phyloP scores from a whole-genome alignment of 1,140 invertebrate genomes.

The Cyclina sinensis region DNA sequence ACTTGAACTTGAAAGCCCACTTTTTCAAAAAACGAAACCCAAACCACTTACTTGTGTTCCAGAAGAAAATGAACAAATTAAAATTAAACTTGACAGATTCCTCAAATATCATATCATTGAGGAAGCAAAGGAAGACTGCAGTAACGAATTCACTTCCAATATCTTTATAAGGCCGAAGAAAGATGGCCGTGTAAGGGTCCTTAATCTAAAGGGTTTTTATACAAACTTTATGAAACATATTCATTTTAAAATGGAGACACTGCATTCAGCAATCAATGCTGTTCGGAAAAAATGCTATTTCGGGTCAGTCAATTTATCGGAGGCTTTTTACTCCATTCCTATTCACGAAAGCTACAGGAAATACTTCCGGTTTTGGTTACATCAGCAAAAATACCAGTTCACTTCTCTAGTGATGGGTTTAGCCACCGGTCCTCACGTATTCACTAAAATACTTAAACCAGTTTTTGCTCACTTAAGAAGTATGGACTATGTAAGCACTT shows the following conservation, averaged over 20 bases:
- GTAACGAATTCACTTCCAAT: slow-evolving; percentile 1
- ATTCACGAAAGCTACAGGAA: background rate
- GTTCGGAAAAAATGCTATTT: slow-evolving; percentile 30
- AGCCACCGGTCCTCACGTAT: background rate
- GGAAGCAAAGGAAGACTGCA: background rate
- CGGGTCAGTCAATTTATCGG: slow-evolving; percentile 49
- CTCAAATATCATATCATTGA: slow-evolving; percentile 2
- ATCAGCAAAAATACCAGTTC: slow-evolving; percentile 8
- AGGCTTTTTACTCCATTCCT: slow-evolving; percentile 36
- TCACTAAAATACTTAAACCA: slow-evolving; percentile 50
- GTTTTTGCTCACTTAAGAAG: slow-evolving; percentile 1
- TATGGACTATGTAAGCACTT: background rate
- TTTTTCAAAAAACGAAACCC: background rate
- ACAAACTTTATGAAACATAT: background rate
- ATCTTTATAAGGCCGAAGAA: slow-evolving; percentile 27
- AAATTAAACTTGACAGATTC: background rate
- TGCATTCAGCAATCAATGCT: slow-evolving; percentile 37
- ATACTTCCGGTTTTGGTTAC: slow-evolving; percentile 16
- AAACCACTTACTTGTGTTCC: background rate
- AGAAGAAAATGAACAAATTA: background rate
- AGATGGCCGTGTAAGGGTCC: background rate
- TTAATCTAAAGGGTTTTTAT: slow-evolving; percentile 30
- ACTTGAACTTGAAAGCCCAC: background rate
- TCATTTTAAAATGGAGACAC: slow-evolving; percentile 72
- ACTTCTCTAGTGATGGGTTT: slow-evolving; percentile 17